Evolutionary conservation across 2,797 vertebrate species (phyloP), one percentile per base, ranked within the genome.

Genomic region (Notolabrus celidotus): DNA sequence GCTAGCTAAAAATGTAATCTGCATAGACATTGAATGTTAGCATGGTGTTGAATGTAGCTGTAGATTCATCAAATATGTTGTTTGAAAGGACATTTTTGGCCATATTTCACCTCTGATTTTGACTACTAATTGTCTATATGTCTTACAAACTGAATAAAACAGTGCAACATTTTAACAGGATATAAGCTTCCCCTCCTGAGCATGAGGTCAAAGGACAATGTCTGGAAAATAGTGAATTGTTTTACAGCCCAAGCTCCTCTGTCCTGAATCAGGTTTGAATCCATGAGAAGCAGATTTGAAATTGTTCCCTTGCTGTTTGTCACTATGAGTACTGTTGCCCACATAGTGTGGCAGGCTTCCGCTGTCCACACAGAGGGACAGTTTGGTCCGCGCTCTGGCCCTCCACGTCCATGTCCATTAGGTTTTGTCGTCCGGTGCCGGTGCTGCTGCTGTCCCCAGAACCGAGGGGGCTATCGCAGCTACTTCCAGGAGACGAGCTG

Each of bases 341-440:
- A 43, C 92, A 94, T 29, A 94, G 80, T 38, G 91, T 58, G 58
- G 77, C 73, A 1, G 83, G 66, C 58, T 86, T 65, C 56, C 46
- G 79, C 79, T 94, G 42, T 52, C 92, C 95, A 9, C 96, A 97
- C 43, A 98, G 87, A 38, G 96, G 96, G 31, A 96, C 86, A 0
- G 96, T 97, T 47, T 68, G 91, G 93, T 97, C 97, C 80, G 85
- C 83, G 73, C 75, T 95, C 92, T 98, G 96, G 11, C 96, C 97
- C 72, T 97, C 97, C 90, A 95, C 88, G 86, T 98, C 96, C 90
- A 97, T 94, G 93, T 98, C 97, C 78, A 97, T 94, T 67, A 98
- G 93, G 19, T 89, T 96, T 51, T 93, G 95, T 55, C 83, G 88
- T 0, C 75, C n/a, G 0, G 80, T 5, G 23, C 86, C 47, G 12